These are phyloP conservation scores for Caenorhabditis virilis DNA, from an alignment of 2,888 invertebrate genomes.

Conservation along the genomic window DNA sequence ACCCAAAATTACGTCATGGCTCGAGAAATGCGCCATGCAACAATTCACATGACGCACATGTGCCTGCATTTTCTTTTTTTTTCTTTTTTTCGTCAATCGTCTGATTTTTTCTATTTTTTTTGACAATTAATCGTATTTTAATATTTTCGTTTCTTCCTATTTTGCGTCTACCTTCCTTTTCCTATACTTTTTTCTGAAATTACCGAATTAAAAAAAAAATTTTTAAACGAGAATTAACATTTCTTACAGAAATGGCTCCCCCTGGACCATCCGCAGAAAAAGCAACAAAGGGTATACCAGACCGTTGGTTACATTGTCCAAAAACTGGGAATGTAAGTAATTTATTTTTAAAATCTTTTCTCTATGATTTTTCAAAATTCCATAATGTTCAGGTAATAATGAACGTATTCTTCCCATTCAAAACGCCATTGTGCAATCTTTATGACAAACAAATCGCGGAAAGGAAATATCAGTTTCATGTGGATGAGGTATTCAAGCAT, in stretches of 20 bases:
- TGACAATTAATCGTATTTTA: constrained; percentile 2
- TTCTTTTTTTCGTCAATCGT: too few relatives aligned
- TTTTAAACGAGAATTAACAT: too few relatives aligned
- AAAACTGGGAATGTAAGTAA: constrained; percentile 70
- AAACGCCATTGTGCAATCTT: constrained; percentile 84
- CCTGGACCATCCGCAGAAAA: constrained; percentile 52
- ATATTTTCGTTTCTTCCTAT: neutral
- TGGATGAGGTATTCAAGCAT: constrained; percentile 80
- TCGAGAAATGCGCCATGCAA: too few relatives aligned
- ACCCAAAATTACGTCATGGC: too few relatives aligned
- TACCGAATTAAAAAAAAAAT: too few relatives aligned
- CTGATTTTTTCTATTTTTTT: neutral
- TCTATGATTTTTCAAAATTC: too few relatives aligned
- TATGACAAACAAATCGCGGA: constrained; percentile 86
- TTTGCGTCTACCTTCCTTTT: too few relatives aligned
- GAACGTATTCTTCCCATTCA: constrained; percentile 88
- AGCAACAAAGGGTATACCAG: constrained; percentile 66
- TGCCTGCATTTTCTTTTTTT: too few relatives aligned
- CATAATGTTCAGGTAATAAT: constrained; percentile 68
- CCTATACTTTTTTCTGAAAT: too few relatives aligned
- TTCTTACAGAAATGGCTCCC: too few relatives aligned
- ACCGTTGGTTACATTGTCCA: constrained; percentile 72
- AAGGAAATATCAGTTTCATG: constrained; percentile 79
- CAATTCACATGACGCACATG: too few relatives aligned
- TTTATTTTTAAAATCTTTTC: constrained; percentile 9